These are phyloP conservation scores for Arctopsyche grandis DNA, from an alignment of 1,140 invertebrate genomes.

Conservation along the genomic window DNA sequence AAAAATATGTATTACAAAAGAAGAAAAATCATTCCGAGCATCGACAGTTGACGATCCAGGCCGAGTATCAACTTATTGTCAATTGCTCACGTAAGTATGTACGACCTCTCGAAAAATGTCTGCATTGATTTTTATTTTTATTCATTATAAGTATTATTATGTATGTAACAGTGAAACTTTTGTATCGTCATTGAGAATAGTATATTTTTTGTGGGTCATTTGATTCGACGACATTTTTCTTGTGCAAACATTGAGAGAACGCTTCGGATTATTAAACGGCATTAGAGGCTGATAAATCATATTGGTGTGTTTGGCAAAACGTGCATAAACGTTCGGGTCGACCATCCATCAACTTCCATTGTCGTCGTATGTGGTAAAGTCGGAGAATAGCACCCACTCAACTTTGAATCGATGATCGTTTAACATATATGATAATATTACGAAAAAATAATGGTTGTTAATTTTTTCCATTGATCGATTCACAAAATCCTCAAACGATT, in stretches of 20 bases:
- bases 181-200: too few relatives aligned
- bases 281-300: constrained; percentile 10
- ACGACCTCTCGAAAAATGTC: not conserved
- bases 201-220: too few relatives aligned
- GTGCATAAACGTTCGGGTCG: not conserved
- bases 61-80: not conserved
- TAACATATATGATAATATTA: not conserved
- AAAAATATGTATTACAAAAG: not conserved
- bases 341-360: constrained; percentile 19
- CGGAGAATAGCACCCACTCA: not conserved
- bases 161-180: not conserved
- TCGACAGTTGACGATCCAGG: not conserved
- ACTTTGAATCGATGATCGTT: not conserved
- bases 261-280: not conserved
- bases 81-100: not conserved
- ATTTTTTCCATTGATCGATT: not conserved
- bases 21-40: not conserved
- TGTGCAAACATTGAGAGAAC: not conserved
- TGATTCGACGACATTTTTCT: too few relatives aligned
- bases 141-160: not conserved
- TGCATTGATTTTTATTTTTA: not conserved
- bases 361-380: not conserved
- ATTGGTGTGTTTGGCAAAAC: constrained; percentile 15
- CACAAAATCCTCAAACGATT: too few relatives aligned
- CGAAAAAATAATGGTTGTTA: not conserved